phyloP scores from a whole-genome alignment of 2,113 vertebrate genomes.

The Silurus meridionalis region DNA sequence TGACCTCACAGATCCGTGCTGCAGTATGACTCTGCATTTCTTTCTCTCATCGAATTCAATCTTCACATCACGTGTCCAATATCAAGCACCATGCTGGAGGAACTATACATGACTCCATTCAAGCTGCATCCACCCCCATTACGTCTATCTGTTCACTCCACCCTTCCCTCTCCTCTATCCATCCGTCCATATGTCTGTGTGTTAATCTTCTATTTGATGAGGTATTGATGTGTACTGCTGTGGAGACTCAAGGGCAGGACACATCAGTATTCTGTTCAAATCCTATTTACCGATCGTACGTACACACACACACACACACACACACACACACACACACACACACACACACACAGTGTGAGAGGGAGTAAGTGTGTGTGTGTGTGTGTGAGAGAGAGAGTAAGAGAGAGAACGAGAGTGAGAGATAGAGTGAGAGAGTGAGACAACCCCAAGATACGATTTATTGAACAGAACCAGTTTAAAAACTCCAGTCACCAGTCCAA shows the following conservation, averaged over 20 bases:
- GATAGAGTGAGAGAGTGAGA: no score
- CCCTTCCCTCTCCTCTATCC: not conserved
- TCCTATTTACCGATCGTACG: not conserved
- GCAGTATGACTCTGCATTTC: not conserved
- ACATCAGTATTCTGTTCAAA: slow-evolving; percentile 20
- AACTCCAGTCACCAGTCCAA: not conserved
- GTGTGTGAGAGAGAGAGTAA: no score
- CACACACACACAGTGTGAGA: no score
- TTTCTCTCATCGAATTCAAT: not conserved
- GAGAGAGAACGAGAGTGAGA: no score
- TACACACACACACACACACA: no score
- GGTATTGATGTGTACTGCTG: slow-evolving; percentile 16
- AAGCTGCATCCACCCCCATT: not conserved
- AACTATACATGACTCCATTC: not conserved
- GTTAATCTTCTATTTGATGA: slow-evolving; percentile 14
- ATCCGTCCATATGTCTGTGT: not conserved
- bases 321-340: no score
- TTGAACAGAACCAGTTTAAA: not conserved
- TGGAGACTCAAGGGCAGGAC: not conserved
- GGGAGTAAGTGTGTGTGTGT: no score
- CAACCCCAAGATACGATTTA: not conserved
- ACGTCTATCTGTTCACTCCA: not conserved
- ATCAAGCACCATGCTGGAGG: not conserved
- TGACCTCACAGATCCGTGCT: not conserved
- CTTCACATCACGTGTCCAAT: not conserved